Evolutionary conservation across 2,113 vertebrate species (phyloP).

Genomic region (Athene noctua): DNA sequence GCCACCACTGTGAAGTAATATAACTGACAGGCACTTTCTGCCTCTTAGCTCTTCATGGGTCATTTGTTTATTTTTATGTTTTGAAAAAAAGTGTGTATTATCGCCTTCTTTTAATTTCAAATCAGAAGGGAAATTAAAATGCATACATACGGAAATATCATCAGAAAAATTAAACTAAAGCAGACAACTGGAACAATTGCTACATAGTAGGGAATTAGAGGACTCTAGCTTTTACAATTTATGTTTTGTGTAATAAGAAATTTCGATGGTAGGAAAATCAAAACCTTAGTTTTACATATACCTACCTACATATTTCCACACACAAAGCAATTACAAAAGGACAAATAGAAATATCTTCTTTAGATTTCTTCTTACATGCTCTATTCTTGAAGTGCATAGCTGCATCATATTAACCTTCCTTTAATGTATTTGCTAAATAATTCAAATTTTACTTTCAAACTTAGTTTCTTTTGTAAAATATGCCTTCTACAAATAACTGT

Average conservation of each 20-base stretch:
- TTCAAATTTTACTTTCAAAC: not conserved
- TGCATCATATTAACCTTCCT: not conserved
- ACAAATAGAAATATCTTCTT: not conserved
- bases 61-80: constrained; percentile 80
- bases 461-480: not conserved
- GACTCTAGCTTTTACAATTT: not conserved
- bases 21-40: constrained; percentile 94
- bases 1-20: constrained; percentile 84
- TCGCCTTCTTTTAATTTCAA: constrained; percentile 63
- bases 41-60: constrained; percentile 81
- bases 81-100: constrained; percentile 66
- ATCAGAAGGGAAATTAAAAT: constrained; percentile 36
- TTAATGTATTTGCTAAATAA: not conserved
- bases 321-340: not conserved
- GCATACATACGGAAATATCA: not conserved
- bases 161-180: not conserved
- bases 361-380: not conserved
- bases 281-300: not conserved
- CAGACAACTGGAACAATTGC: not conserved
- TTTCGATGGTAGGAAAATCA: not conserved
- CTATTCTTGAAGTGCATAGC: not conserved
- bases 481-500: not conserved
- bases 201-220: not conserved
- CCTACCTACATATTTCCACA: not conserved
- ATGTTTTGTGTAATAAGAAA: not conserved